Base-by-base conservation (phyloP, 2,888 invertebrate species). In the Lathronympha strigana region DNA sequence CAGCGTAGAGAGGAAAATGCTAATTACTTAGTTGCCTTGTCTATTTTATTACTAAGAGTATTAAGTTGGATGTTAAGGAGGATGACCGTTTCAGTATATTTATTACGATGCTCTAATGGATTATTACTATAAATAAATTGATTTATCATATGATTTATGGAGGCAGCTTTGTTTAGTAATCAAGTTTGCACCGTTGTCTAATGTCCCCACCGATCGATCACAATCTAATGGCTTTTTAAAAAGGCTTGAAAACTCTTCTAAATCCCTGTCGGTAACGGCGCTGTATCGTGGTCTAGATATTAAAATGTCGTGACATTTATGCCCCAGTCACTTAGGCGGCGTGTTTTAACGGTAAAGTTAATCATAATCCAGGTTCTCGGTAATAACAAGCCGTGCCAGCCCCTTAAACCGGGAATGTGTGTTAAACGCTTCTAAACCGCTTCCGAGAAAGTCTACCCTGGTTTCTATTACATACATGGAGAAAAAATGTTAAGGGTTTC, bases 361-460 rank as follows among this genome's bases (percentile, higher is more conserved):
- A 83, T 86, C 83, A 80, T 82, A 81, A 81, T 57, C 67, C 50
- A 47, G 68, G 51, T 66, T 66, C 57, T 61, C 55, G 61, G 66
- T 67, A 69, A 68, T 68, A 72, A 73, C 74, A 72, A 78, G 70
- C 68, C 71, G 70, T 74, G 73, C 72, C 75, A 71, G 72, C 75
- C 68, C 73, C 73, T 78, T 82, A 81, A 79, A 78, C 74, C 60
- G 76, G 76, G 82, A 86, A 88, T 84, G 83, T 82, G 74, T 82
- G 82, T 84, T 82, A 83, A 82, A 79, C 76, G 76, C 78, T 72
- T 76, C 76, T 74, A 74, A 73, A 81, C 77, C 71, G 74, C 77
- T 86, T 86, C 83, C 73, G 58, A 77, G 82, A 87, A 85, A 66
- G 53, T 61, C 36, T 61, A 66, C 64, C 67, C 67, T 61, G 53